A percentile compares a stretch with the other conserved stretches of the same genome.
Conservation (phyloP, 2,113 vertebrate species). For the Panurus biarmicus region DNA sequence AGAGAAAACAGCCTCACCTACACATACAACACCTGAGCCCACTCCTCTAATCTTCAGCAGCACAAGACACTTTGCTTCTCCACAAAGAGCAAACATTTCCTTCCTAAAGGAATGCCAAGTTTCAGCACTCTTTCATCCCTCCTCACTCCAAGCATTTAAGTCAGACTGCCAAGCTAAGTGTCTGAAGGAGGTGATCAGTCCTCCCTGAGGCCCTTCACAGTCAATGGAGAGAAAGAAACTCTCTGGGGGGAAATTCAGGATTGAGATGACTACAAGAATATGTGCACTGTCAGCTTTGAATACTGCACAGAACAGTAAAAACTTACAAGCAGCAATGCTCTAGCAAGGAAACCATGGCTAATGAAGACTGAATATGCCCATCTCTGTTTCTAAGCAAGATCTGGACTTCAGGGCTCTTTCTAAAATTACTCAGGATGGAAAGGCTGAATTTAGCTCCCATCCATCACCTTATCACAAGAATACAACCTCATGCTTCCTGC, state of each 20-base stretch:
- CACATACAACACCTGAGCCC: background rate
- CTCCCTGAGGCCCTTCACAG: background rate
- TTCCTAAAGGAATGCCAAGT: background rate
- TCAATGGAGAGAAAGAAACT: background rate
- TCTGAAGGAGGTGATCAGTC: background rate
- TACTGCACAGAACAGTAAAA: slow-evolving; percentile 27
- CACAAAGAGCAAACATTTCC: background rate
- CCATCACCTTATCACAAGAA: slow-evolving; percentile 52
- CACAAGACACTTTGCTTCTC: background rate
- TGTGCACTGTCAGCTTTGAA: background rate
- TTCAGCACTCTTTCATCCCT: background rate
- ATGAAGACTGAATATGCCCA: background rate
- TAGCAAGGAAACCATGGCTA: background rate
- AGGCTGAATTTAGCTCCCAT: slow-evolving; percentile 56
- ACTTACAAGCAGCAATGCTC: background rate
- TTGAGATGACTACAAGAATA: background rate
- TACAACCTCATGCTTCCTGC: slow-evolving; percentile 43
- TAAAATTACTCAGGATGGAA: slow-evolving; percentile 56
- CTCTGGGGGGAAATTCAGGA: background rate
- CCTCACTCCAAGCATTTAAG: background rate
- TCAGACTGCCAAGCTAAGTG: background rate
- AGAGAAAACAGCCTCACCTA: background rate
- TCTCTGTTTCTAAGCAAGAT: slow-evolving; percentile 43
- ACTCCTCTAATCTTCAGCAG: background rate
- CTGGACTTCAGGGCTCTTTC: slow-evolving; percentile 15